These are phyloP conservation scores for Megaleporinus macrocephalus DNA, from an alignment of 2,113 vertebrate genomes.

Conservation along the genomic window DNA sequence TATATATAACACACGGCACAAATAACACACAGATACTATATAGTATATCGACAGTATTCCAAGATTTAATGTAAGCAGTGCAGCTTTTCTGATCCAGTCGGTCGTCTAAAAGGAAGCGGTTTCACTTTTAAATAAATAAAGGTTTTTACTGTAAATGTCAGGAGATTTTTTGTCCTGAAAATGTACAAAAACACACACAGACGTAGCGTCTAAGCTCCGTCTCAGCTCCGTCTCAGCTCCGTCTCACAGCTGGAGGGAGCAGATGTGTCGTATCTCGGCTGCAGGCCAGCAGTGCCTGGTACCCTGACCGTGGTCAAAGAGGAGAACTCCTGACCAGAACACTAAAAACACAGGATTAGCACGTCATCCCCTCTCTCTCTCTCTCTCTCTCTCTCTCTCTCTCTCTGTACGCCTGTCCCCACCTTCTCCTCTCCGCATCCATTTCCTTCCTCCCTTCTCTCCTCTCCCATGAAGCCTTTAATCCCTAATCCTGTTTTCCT, in stretches of 20 bases:
- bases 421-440: slow-evolving; percentile 6
- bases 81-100: no score
- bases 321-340: neutral
- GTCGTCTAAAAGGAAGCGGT: no score
- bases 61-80: no score
- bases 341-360: no score
- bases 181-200: no score
- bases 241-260: neutral
- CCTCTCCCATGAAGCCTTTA: neutral
- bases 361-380: neutral
- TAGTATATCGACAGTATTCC: no score
- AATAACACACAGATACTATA: no score
- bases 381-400: neutral
- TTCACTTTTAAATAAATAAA: no score
- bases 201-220: no score
- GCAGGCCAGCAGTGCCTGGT: slow-evolving; percentile 27
- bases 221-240: neutral
- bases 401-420: neutral
- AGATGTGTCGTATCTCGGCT: neutral
- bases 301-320: slow-evolving; percentile 3
- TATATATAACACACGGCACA: no score
- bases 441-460: neutral
- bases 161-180: no score
- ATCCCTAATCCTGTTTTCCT: neutral
- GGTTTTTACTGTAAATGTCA: no score